A percentile compares a stretch with the other conserved stretches of the same genome.
phyloP scores from a whole-genome alignment of 2,113 vertebrate genomes.

The Callochromis pleurospilus region DNA sequence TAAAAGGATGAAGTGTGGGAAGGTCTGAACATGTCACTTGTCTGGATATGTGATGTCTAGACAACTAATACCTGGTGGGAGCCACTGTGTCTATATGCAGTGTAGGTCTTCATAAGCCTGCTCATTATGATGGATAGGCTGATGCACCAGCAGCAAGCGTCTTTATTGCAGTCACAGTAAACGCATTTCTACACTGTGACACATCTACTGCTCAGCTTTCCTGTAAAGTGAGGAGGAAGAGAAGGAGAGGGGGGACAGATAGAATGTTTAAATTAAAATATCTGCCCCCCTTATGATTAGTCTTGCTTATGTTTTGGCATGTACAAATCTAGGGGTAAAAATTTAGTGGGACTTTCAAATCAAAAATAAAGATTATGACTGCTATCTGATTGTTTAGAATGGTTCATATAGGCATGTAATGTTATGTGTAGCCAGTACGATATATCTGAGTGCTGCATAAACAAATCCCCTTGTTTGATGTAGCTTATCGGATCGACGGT shows the following conservation, averaged over 20 bases:
- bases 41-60: not conserved
- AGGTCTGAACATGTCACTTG: not conserved
- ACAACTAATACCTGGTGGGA: not conserved
- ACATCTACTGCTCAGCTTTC: not conserved
- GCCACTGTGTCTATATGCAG: not conserved
- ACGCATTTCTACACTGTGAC: not conserved
- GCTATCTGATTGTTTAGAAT: not conserved
- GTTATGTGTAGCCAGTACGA: not conserved
- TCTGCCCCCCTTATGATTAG: not conserved
- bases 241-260: not conserved
- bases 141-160: not conserved
- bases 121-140: not conserved
- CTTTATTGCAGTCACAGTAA: not conserved
- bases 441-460: not conserved
- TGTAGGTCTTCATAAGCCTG: not conserved
- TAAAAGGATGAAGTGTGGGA: not conserved
- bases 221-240: not conserved
- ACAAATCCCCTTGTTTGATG: constrained; percentile 27
- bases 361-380: not conserved
- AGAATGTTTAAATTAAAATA: not conserved
- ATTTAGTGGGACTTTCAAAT: not conserved
- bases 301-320: not conserved
- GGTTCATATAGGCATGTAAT: not conserved
- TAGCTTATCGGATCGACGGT: constrained; percentile 27
- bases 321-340: not conserved